These are phyloP conservation scores for Acanthurus lineatus DNA, from an alignment of 2,797 vertebrate genomes.

Conservation along the genomic window DNA sequence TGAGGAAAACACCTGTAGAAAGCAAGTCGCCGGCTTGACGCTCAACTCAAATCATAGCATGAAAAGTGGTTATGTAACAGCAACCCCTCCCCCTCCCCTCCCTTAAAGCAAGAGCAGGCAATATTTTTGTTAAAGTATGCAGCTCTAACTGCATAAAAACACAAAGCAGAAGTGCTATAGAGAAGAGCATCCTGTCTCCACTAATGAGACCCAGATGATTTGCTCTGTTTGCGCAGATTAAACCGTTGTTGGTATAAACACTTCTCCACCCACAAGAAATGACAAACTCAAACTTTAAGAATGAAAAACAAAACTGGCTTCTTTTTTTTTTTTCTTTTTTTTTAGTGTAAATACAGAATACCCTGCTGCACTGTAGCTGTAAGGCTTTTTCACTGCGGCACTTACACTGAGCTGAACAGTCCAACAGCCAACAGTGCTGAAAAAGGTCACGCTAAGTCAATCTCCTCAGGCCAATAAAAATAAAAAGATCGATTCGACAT, in stretches of 20 bases:
- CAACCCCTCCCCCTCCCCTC: background rate
- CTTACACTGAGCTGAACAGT: slow-evolving; percentile 8
- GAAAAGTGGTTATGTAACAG: slow-evolving; percentile 38
- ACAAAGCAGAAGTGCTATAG: slow-evolving; percentile 14
- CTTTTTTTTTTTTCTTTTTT: slow-evolving; percentile 7
- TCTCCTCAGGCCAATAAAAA: slow-evolving; percentile 29
- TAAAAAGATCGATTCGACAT: slow-evolving; percentile 2
- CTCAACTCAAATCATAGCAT: slow-evolving; percentile 33
- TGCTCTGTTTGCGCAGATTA: slow-evolving; percentile 56
- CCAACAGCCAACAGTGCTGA: slow-evolving; percentile 12
- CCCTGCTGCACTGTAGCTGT: slow-evolving; percentile 31
- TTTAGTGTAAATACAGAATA: background rate
- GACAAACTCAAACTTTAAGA: slow-evolving; percentile 48
- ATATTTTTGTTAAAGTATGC: slow-evolving; percentile 31
- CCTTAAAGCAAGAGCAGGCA: slow-evolving; percentile 42
- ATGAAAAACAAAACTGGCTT: slow-evolving; percentile 23
- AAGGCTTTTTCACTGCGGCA: slow-evolving; percentile 10
- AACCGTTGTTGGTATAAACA: slow-evolving; percentile 55
- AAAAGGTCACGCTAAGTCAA: slow-evolving; percentile 31
- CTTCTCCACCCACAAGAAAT: slow-evolving; percentile 48
- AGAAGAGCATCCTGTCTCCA: slow-evolving; percentile 27
- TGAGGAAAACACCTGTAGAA: slow-evolving; percentile 46
- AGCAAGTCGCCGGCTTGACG: slow-evolving; percentile 15
- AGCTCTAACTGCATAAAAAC: slow-evolving; percentile 27
- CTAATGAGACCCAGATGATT: slow-evolving; percentile 63